Conservation (phyloP, 2,888 invertebrate genomes). For the Selenia dentaria region DNA sequence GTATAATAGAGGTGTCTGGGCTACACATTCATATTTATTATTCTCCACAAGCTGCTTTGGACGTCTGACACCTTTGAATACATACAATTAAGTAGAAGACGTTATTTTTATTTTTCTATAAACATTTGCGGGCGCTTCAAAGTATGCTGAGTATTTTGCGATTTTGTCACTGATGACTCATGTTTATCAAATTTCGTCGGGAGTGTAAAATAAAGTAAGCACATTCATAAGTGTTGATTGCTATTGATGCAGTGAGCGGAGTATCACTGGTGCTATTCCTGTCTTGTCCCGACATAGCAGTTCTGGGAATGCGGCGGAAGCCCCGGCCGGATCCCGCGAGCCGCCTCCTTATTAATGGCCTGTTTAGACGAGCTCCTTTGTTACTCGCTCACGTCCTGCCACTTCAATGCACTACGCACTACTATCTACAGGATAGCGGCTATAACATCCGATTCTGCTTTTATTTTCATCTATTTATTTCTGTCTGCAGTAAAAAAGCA, state of each 20-base stretch:
- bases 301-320: slow-evolving; percentile 80
- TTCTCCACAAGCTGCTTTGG: slow-evolving; percentile 45
- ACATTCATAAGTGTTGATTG: slow-evolving; percentile 46
- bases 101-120: slow-evolving; percentile 28
- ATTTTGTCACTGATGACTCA: slow-evolving; percentile 31
- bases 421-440: slow-evolving; percentile 24
- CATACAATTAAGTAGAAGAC: slow-evolving; percentile 34
- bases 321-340: slow-evolving; percentile 68
- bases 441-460: slow-evolving; percentile 38
- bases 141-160: slow-evolving; percentile 10
- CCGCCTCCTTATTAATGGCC: slow-evolving; percentile 82
- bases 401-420: slow-evolving; percentile 52
- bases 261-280: slow-evolving; percentile 71
- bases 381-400: slow-evolving; percentile 77
- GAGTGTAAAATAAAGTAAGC: slow-evolving; percentile 28
- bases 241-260: slow-evolving; percentile 56
- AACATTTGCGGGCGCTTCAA: slow-evolving; percentile 29
- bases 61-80: slow-evolving; percentile 42
- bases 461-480: slow-evolving; percentile 29
- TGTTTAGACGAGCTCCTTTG: slow-evolving; percentile 81
- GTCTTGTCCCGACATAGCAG: slow-evolving; percentile 72
- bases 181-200: slow-evolving; percentile 25
- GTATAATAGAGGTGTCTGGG: slow-evolving; percentile 54
- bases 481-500: slow-evolving; percentile 39
- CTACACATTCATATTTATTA: slow-evolving; percentile 51